Evolutionary conservation across 2,113 vertebrate genomes (phyloP), one percentile per base, ranked within the genome.

Genomic region (Tiliqua scincoides): DNA sequence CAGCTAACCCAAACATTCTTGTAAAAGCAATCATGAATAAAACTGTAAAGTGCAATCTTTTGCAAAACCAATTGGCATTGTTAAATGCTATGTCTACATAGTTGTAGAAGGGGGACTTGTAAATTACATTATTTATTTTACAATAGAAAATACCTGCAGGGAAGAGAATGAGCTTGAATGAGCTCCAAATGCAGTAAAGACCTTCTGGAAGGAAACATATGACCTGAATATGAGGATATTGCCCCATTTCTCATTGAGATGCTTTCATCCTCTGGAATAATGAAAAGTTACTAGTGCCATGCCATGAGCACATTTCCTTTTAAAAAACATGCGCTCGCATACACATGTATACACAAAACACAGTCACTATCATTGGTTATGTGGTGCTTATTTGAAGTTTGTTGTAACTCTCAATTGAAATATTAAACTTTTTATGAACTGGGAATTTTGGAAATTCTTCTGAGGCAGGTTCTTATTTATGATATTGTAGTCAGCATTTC

Each of bases 361-460:
- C 71, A 48, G 8, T 91, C 90, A 14, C 54, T 92, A 75, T 90
- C 92, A 91, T 95, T 92, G 93, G 89, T 89, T 90, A 1, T 81
- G 12, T 91, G 72, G 84, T 73, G 73, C 59, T 94, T 92, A 93
- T 88, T 91, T 94, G 91, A 93, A 91, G 92, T 93, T 95, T 91
- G 78, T 74, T 93, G 77, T 85, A 93, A 93, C 68, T 93, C 92
- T 96, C 91, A 93, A 81, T 30, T 94, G 95, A 96, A 96, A 93
- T 80, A 81, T 94, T 94, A 96, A 95, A 96, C 91, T 89, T 95
- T 93, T 94, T 94, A 94, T 95, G 94, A 96, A 93, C 94, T 95
- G 88, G 89, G 96, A 93, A 92, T 93, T 85, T 95, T 96, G 94
- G 94, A 96, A 94, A 93, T 94, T 77, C 80, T 95, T 96, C 93